Conservation (phyloP, 2,797 vertebrate species). For the Gymnocypris eckloni region DNA sequence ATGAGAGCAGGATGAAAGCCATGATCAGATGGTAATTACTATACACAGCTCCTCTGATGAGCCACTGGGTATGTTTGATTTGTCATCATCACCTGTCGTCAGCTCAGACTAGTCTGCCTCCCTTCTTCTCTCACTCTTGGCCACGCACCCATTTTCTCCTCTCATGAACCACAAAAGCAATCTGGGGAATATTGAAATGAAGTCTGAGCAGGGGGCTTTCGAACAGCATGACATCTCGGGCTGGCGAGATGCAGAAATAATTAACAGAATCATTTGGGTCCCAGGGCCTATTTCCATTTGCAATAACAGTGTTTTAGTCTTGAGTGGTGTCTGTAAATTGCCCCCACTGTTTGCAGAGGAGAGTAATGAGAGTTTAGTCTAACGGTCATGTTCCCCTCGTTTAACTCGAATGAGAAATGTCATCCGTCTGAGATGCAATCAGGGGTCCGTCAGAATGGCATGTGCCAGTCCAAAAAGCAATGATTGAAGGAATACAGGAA, state of each 20-base stretch:
- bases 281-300: slow-evolving; percentile 72
- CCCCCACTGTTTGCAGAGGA: slow-evolving; percentile 68
- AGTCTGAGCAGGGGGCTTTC: slow-evolving; percentile 62
- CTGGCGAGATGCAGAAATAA: slow-evolving; percentile 68
- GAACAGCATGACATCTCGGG: slow-evolving; percentile 50
- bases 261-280: slow-evolving; percentile 79
- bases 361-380: slow-evolving; percentile 77
- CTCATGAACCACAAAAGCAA: slow-evolving; percentile 68
- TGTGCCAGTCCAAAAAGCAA: slow-evolving; percentile 66
- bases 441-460: slow-evolving; percentile 71
- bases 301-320: slow-evolving; percentile 62
- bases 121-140: slow-evolving; percentile 38
- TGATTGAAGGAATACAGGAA: slow-evolving; percentile 65
- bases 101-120: slow-evolving; percentile 19
- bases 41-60: slow-evolving; percentile 52
- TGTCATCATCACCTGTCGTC: slow-evolving; percentile 56
- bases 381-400: slow-evolving; percentile 76
- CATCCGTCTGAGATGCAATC: slow-evolving; percentile 69
- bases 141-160: slow-evolving; percentile 34
- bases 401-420: slow-evolving; percentile 80
- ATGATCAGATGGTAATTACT: slow-evolving; percentile 60
- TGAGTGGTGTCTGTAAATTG: slow-evolving; percentile 73
- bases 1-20: slow-evolving; percentile 56
- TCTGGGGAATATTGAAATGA: slow-evolving; percentile 77
- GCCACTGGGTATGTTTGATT: slow-evolving; percentile 55